Base-by-base conservation (phyloP, 1,140 invertebrate species). In the Drosophila miranda region DNA sequence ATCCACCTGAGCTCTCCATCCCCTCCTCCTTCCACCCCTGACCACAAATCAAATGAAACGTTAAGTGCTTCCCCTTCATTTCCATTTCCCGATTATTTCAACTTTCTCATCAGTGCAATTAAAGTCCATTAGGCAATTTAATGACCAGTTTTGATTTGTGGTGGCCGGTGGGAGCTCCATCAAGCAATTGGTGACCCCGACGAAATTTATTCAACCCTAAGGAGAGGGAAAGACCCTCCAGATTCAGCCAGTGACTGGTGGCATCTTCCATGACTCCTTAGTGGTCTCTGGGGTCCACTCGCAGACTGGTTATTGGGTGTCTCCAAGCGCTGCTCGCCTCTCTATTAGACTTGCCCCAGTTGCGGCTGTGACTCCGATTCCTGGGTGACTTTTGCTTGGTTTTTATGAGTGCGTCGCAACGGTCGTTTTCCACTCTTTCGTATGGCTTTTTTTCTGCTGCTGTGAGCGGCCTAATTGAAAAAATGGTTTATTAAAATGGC, bases 401-500 rank as follows among this genome's bases (percentile, higher is more conserved):
- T 64, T 64, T 44, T 42, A 19, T 45, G 42, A 66, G 38, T 52
- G 61, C 61, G 62, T 67, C 42, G 48, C 28, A 30, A 30, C 28
- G 28, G 7, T 16, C 19, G 11, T 14, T 21, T 41, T 49, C 28
- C 48, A 14, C 45, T 26, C 46, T 30, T 46, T 48, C 42, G 50
- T 19, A 9, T 14, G 44, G 19, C 8, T 14, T 52, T 43, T 52
- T 43, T 46, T 52, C 30, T 43, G 49, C 28, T 42, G 44, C 73
- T 50, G 45, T 46, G 44, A 56, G 53, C 34, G 63, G 66, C 59
- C 68, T 86, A 86, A 86, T 84, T 84, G 81, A 84, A 84, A 84
- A 84, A 81, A 83, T 78, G 71, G 79, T 79, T 83, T 83, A 83
- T 78, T 75, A 82, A 82, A 83, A 78, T 75, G 63, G 60, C 63